Conservation (phyloP, 2,113 vertebrate genomes). For the Carlito syrichta region DNA sequence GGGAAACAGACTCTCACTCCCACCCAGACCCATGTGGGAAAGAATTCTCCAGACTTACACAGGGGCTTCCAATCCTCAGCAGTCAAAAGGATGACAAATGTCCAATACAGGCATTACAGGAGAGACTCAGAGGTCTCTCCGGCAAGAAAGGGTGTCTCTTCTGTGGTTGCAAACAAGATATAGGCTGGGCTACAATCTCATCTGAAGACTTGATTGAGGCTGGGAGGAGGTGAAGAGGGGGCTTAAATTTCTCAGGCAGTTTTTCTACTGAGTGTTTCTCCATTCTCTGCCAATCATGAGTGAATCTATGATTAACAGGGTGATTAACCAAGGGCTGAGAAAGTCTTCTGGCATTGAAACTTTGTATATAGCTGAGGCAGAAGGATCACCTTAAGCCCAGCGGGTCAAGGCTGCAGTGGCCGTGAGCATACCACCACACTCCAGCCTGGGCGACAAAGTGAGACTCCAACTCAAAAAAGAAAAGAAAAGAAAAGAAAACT, state of each 20-base stretch:
- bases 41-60: neutral
- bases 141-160: neutral
- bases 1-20: neutral
- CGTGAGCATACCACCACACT: too few species aligned
- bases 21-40: neutral
- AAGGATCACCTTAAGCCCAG: too few species aligned
- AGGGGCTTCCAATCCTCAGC: neutral
- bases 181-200: neutral
- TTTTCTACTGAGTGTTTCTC: neutral
- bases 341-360: neutral
- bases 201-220: neutral
- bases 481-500: too few species aligned
- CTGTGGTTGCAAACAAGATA: neutral
- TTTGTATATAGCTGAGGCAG: neutral
- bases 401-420: too few species aligned
- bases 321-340: neutral
- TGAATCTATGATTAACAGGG: neutral
- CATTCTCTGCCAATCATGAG: too few species aligned
- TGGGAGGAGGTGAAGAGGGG: neutral
- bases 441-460: too few species aligned
- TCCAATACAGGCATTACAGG: neutral
- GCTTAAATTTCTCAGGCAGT: neutral
- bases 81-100: neutral
- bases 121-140: neutral
- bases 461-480: too few species aligned